phyloP scores from a whole-genome alignment of 2,113 vertebrate genomes.

The Larimichthys polyactis region DNA sequence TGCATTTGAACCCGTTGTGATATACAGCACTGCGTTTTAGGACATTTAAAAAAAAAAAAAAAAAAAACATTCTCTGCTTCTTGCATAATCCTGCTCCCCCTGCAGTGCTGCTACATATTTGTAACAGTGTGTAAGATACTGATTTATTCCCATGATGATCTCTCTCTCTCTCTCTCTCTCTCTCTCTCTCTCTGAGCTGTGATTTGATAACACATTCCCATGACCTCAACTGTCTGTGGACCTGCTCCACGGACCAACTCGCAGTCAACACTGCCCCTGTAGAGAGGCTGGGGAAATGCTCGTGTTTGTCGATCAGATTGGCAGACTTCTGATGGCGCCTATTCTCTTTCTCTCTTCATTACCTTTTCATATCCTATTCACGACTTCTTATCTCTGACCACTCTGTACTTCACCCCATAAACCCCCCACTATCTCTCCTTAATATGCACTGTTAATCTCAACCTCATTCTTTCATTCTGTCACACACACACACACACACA shows the following conservation, averaged over 20 bases:
- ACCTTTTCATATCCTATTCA: constrained; percentile 74
- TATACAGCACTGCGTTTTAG: constrained; percentile 28
- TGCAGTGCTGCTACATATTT: constrained; percentile 58
- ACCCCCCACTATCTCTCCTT: constrained; percentile 58
- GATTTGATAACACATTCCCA: constrained; percentile 61
- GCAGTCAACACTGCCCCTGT: constrained; percentile 79
- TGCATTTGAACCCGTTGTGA: constrained; percentile 54
- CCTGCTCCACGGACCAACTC: constrained; percentile 48
- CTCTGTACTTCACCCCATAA: constrained; percentile 65
- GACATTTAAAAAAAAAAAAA: constrained; percentile 19
- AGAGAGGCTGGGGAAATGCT: constrained; percentile 78
- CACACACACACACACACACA: constrained; percentile 35
- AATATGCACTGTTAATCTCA: constrained; percentile 73
- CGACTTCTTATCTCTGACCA: constrained; percentile 65
- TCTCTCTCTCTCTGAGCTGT: constrained; percentile 58
- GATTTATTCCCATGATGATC: constrained; percentile 69
- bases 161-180: constrained; percentile 32
- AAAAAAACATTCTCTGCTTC: constrained; percentile 43
- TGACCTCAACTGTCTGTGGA: constrained; percentile 65
- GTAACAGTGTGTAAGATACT: constrained; percentile 59
- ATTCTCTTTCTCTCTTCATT: constrained; percentile 69
- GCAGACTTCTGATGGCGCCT: constrained; percentile 58
- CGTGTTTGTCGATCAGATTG: constrained; percentile 61
- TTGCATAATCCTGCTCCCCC: constrained; percentile 57
- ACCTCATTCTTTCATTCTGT: constrained; percentile 67